Evolutionary conservation across 2,113 vertebrate species (phyloP), one percentile per base, ranked within the genome.

Genomic region (Synchiropus splendidus): DNA sequence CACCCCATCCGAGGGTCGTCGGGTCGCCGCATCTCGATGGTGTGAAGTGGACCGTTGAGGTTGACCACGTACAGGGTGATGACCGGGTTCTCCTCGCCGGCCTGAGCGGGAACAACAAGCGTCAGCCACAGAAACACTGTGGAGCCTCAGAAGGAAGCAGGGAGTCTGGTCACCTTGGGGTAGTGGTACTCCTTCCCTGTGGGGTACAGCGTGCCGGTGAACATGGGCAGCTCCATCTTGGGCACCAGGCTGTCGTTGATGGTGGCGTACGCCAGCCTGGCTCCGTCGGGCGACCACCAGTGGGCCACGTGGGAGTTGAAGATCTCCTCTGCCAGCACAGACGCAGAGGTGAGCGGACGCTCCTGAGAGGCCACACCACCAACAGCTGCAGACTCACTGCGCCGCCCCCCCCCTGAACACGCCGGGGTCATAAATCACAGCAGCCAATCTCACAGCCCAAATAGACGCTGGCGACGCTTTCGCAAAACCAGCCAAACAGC

Each of bases 221-320:
- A 98, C 46, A 89, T 86, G 0, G 91, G 92, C 32, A 98, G 86
- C 71, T 97, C 95, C 95, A 97, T 98, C 47, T 70, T 72, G 11
- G 92, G 94, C 18, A 98, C 95, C 51, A 89, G 80, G 11, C 88
- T 91, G 72, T 94, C 89, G 4, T 98, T 94, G 77, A 98, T 94
- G 51, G 94, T 95, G 59, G 91, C 88, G 0, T 97, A 97, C 0
- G 92, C 94, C 9, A 98, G 59, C 59, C 92, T 78, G 1, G 92
- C 90, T 1, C 95, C 92, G 18, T 97, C 92, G 0, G 92, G 91
- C 36, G 95, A 94, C 95, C 95, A 98, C 95, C 95, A 98, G 34
- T 98, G 94, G 11, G 95, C 92, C 4, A 97, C 77, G 16, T 97
- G 87, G 39, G 86, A 92, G 78, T 89, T 90, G 69, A 98, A 78